Base-by-base conservation (phyloP, 1,140 invertebrate genomes). In the Cherax destructor region DNA sequence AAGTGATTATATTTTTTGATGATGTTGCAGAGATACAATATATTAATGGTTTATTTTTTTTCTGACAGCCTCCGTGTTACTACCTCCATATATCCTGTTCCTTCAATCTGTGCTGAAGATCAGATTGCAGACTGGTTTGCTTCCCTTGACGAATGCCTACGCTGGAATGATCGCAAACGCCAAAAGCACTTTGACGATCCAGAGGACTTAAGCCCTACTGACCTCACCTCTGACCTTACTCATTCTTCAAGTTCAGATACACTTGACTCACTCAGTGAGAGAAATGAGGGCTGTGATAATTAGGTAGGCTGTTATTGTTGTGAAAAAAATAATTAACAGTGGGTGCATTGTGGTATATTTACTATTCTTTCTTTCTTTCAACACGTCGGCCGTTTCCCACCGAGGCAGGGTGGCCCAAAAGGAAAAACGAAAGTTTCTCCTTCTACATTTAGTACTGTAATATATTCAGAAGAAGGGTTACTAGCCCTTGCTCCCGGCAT, bases 61-160 rank as follows among this genome's bases (percentile, higher is more conserved):
- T n/a, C 6, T 30, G 94, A 61, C 95, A 99, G 98, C 94, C 95
- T 99, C 3, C 96, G 97, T 87, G 98, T 99, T 50, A 99, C 98
- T 4, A 99, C 98, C 9, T 99, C 98, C 0, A 97, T 98, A n/a
- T 99, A 99, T 94, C 98, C 98, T 2, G 97, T 99, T 84, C 99
- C 99, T 13, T 98, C 98, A 78, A 99, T 99, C 93, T 99, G 98
- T 94, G 97, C 98, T 0, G 97, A 97, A 93, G 98, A 99, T 94
- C 98, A 99, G 95, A 99, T 99, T 89, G 97, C 97, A 7, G 99
- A 99, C 94, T 99, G 98, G 99, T 99, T 99, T 94, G 98, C 98
- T 94, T 98, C 98, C 0, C 95, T 99, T 74, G 98, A 97, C 13
- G 98, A 99, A 94, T 99, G 98, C 94, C 95, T 99, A 4, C 98